These are phyloP conservation scores for Drosophila mercatorum DNA, from an alignment of 2,888 invertebrate genomes.

Conservation along the genomic window DNA sequence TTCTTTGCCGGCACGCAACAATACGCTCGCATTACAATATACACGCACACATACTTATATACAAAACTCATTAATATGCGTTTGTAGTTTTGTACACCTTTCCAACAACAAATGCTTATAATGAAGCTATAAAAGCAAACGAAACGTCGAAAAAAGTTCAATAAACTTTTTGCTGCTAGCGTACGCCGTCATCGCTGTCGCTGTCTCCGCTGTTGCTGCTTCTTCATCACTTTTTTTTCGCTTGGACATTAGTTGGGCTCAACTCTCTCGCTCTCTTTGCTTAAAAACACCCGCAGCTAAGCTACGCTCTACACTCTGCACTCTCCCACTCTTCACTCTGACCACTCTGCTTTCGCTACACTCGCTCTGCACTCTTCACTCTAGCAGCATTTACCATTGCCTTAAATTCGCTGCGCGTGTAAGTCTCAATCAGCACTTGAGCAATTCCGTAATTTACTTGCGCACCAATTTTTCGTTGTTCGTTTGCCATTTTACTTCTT, in stretches of 20 bases:
- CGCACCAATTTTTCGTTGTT: slow-evolving; percentile 39
- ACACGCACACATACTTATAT: slow-evolving; percentile 27
- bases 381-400: slow-evolving; percentile 22
- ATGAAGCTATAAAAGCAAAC: slow-evolving; percentile 71
- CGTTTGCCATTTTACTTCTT: slow-evolving; percentile 26
- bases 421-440: slow-evolving; percentile 62
- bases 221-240: slow-evolving; percentile 31
- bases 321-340: slow-evolving; percentile 4
- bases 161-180: slow-evolving; percentile 75
- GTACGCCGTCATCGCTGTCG: slow-evolving; percentile 18
- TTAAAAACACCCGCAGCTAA: slow-evolving; percentile 30
- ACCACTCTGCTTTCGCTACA: background rate
- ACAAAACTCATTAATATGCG: slow-evolving; percentile 77
- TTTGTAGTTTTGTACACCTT: slow-evolving; percentile 65
- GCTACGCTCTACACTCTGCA: slow-evolving; percentile 5
- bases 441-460: slow-evolving; percentile 75
- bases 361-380: slow-evolving; percentile 2
- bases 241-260: slow-evolving; percentile 45
- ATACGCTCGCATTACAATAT: slow-evolving; percentile 28
- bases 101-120: slow-evolving; percentile 48
- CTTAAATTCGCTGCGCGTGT: slow-evolving; percentile 52
- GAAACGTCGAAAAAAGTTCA: slow-evolving; percentile 75
- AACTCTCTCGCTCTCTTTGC: slow-evolving; percentile 13
- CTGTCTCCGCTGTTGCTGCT: slow-evolving; percentile 16
- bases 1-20: slow-evolving; percentile 24